These are phyloP conservation scores for Pelodiscus sinensis DNA, from an alignment of 2,113 vertebrate species.

Conservation along the genomic window DNA sequence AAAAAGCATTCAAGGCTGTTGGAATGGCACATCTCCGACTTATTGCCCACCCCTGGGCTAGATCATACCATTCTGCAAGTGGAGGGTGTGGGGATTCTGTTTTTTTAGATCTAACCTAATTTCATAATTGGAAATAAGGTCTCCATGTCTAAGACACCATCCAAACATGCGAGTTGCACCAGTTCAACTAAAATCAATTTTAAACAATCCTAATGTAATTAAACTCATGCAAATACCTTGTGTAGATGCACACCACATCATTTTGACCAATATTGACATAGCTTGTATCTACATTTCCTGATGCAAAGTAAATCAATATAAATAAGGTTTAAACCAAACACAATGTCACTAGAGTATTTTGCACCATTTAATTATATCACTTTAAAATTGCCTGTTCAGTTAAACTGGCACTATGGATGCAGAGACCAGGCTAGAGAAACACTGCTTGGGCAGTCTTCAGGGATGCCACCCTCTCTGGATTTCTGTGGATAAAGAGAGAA, in stretches of 20 bases:
- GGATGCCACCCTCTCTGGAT: not conserved
- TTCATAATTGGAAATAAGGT: not conserved
- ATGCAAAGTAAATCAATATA: not conserved
- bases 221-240: not conserved
- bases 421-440: rapidly evolving
- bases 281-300: rapidly evolving
- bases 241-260: rapidly evolving
- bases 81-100: not conserved
- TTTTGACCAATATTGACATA: not conserved
- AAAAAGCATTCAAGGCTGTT: not conserved
- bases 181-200: not conserved
- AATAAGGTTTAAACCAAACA: not conserved
- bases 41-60: too few relatives aligned
- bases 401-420: rapidly evolving
- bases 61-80: not conserved
- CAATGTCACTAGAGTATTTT: not conserved
- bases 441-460: not conserved
- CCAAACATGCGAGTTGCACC: not conserved
- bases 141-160: not conserved
- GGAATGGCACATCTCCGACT: not conserved
- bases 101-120: rapidly evolving
- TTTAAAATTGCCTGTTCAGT: rapidly evolving
- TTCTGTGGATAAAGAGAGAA: not conserved
- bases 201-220: not conserved
- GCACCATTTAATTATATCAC: not conserved